A percentile compares a stretch with the other conserved stretches of the same genome.
These are phyloP conservation scores for Danaus melanippus DNA, from an alignment of 1,140 invertebrate species.

Conservation along the genomic window DNA sequence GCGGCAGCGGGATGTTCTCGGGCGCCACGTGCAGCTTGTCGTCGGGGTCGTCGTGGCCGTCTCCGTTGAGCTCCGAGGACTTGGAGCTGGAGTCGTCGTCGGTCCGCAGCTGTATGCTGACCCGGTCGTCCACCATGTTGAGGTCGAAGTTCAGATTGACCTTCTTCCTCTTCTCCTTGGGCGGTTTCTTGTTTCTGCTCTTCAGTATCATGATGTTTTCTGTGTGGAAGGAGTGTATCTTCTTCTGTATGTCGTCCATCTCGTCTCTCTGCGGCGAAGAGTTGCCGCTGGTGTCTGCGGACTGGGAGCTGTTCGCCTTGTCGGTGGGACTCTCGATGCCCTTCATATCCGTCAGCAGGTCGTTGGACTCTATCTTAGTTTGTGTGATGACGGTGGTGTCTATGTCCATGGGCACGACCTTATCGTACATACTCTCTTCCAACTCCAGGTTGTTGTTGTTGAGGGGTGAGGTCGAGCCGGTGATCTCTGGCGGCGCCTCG, in stretches of 20 bases:
- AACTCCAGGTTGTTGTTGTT: constrained; percentile 55
- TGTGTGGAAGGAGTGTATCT: constrained; percentile 74
- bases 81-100: constrained; percentile 44
- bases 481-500: constrained; percentile 40
- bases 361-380: constrained; percentile 50
- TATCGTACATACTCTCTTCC: constrained; percentile 52
- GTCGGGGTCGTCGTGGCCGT: constrained; percentile 48
- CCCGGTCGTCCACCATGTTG: constrained; percentile 69
- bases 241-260: constrained; percentile 74
- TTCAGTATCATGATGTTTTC: constrained; percentile 74
- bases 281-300: constrained; percentile 66
- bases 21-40: constrained; percentile 42
- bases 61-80: constrained; percentile 47
- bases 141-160: constrained; percentile 70
- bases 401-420: constrained; percentile 62
- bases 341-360: constrained; percentile 46
- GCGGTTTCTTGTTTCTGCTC: constrained; percentile 74
- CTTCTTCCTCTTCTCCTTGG: constrained; percentile 70
- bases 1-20: constrained; percentile 61
- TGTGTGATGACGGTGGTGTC: constrained; percentile 52
- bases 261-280: constrained; percentile 70
- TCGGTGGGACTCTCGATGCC: constrained; percentile 49
- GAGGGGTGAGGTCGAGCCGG: constrained; percentile 36
- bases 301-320: constrained; percentile 56
- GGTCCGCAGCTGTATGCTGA: constrained; percentile 64